phyloP scores from a whole-genome alignment of 2,888 invertebrate species.

The Nymphalis urticae region DNA sequence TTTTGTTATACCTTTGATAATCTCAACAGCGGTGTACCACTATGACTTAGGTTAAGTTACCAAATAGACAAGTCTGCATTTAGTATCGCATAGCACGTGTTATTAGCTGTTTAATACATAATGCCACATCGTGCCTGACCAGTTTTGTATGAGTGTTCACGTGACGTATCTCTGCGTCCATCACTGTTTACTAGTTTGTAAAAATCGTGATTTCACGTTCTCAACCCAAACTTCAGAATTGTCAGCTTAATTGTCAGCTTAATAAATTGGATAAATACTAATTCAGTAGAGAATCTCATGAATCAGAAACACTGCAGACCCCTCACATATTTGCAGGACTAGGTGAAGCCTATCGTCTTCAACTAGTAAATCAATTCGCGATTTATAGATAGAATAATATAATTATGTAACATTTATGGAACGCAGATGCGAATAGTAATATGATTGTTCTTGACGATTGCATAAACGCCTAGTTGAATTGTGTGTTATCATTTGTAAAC shows the following conservation, averaged over 20 bases:
- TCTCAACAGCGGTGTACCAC: constrained; percentile 22
- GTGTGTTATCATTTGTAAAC: constrained; percentile 6
- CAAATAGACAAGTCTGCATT: constrained; percentile 70
- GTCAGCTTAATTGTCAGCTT: background rate
- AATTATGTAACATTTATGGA: constrained; percentile 18
- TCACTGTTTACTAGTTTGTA: constrained; percentile 39
- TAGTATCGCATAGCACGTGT: constrained; percentile 59
- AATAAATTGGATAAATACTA: background rate
- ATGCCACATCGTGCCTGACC: constrained; percentile 73
- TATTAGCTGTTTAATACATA: constrained; percentile 48
- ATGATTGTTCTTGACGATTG: constrained; percentile 5
- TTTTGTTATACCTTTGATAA: constrained; percentile 25
- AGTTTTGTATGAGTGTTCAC: constrained; percentile 51
- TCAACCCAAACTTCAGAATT: background rate
- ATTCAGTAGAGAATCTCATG: background rate
- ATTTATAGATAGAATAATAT: constrained; percentile 24
- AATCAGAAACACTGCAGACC: background rate
- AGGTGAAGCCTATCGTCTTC: constrained; percentile 8
- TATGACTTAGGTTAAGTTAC: constrained; percentile 66
- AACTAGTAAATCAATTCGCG: constrained; percentile 16
- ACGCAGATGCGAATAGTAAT: constrained; percentile 7
- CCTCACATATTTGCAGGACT: constrained; percentile 10
- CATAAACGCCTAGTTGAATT: constrained; percentile 6
- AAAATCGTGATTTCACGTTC: background rate
- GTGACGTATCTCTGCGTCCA: constrained; percentile 52